A percentile compares a stretch with the other conserved stretches of the same genome.
These are phyloP conservation scores for Rhynchopsitta pachyrhyncha DNA, from an alignment of 2,113 vertebrate genomes.

Conservation along the genomic window DNA sequence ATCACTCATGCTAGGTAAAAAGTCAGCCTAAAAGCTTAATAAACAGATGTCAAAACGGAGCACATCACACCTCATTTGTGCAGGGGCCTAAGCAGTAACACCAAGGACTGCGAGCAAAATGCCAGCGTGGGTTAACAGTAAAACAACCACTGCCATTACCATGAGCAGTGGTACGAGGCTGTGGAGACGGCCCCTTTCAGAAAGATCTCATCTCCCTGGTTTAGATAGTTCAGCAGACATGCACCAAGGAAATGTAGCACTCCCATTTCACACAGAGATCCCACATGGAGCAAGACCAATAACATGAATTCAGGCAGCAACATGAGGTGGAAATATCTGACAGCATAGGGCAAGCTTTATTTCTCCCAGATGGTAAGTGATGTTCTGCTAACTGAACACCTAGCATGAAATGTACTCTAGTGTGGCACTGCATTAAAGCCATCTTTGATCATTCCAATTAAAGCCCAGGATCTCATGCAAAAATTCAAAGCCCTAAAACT, in stretches of 20 bases:
- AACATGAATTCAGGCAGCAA: rapidly evolving
- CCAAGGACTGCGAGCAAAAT: not conserved
- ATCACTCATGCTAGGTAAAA: not conserved
- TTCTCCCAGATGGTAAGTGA: not conserved
- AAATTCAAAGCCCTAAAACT: not conserved
- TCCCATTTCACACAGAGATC: not conserved
- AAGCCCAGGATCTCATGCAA: not conserved
- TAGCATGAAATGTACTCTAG: not conserved
- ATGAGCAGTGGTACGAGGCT: not conserved
- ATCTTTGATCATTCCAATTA: not conserved
- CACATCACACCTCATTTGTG: not conserved
- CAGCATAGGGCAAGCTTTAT: not conserved
- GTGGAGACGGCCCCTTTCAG: not conserved
- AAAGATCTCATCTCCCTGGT: rapidly evolving
- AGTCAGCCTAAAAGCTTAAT: not conserved
- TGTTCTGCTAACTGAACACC: not conserved
- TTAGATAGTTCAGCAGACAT: not conserved
- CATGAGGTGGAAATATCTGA: not conserved
- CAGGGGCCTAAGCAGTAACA: not conserved
- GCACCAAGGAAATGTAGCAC: not conserved
- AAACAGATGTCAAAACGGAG: not conserved
- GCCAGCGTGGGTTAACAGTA: not conserved
- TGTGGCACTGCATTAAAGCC: not conserved
- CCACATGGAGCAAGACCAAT: not conserved
- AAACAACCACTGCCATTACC: not conserved